These are phyloP conservation scores for Cryptotermes secundus DNA, from an alignment of 1,140 invertebrate genomes.

Conservation along the genomic window DNA sequence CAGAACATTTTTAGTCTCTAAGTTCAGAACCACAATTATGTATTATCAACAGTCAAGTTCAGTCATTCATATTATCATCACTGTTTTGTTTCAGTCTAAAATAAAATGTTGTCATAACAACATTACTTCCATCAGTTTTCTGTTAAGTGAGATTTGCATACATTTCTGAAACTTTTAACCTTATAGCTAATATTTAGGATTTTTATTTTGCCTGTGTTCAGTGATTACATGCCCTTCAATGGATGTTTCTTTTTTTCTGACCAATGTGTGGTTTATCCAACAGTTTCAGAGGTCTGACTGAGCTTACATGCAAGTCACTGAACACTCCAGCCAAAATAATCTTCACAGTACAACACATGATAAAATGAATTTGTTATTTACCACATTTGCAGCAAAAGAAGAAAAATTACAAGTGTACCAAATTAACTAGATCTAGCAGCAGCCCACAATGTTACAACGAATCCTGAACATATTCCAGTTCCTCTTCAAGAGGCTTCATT, in stretches of 20 bases:
- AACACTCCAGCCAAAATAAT: background rate
- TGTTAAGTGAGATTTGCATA: background rate
- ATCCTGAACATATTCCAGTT: too few species aligned
- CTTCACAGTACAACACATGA: background rate
- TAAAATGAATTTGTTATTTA: background rate
- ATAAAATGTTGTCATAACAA: background rate
- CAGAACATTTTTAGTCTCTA: background rate
- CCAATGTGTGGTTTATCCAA: background rate
- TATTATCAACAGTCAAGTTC: background rate
- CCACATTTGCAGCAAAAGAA: too few species aligned
- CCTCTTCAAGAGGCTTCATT: too few species aligned
- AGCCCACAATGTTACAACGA: too few species aligned
- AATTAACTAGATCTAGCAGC: too few species aligned
- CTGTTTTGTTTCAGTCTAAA: background rate
- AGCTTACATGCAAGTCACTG: background rate
- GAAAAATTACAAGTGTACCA: too few species aligned
- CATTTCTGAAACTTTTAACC: background rate
- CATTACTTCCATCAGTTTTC: background rate
- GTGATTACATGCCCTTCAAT: background rate
- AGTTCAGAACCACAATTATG: background rate
- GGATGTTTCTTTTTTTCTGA: background rate
- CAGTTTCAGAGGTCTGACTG: background rate
- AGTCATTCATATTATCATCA: background rate
- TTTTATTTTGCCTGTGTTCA: background rate
- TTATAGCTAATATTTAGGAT: background rate